Evolutionary conservation across 2,888 invertebrate genomes (phyloP).

Genomic region (Cenopis cana): DNA sequence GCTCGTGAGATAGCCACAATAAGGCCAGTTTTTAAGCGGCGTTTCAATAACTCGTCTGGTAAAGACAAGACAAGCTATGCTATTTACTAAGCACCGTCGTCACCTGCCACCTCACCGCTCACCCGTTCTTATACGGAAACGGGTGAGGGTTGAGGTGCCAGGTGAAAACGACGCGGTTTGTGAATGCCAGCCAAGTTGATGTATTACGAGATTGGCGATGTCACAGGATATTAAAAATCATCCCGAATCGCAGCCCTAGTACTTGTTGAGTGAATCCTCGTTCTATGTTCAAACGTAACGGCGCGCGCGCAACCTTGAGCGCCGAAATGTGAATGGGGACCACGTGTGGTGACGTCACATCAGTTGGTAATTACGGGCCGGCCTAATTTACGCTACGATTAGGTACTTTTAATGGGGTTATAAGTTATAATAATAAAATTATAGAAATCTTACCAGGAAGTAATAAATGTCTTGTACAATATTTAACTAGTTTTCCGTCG

Average conservation of each 20-base stretch:
- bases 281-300: slow-evolving; percentile 57
- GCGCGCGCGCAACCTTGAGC: slow-evolving; percentile 56
- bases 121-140: too few relatives aligned
- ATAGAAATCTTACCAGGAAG: background rate
- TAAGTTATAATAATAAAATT: background rate
- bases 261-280: slow-evolving; percentile 18
- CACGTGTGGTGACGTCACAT: slow-evolving; percentile 51
- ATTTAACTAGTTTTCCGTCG: background rate
- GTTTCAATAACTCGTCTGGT: background rate
- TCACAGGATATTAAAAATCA: too few relatives aligned
- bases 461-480: background rate
- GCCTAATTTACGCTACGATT: slow-evolving; percentile 12
- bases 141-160: too few relatives aligned
- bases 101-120: too few relatives aligned
- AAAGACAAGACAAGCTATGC: too few relatives aligned
- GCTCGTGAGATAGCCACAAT: background rate
- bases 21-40: background rate
- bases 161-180: too few relatives aligned
- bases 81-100: too few relatives aligned
- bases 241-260: too few relatives aligned
- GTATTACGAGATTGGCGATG: too few relatives aligned
- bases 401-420: slow-evolving; percentile 16
- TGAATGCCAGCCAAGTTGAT: too few relatives aligned
- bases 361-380: slow-evolving; percentile 4
- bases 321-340: slow-evolving; percentile 52